Base-by-base conservation (phyloP, 2,113 vertebrate species). In the Corythornis madagascariensis region DNA sequence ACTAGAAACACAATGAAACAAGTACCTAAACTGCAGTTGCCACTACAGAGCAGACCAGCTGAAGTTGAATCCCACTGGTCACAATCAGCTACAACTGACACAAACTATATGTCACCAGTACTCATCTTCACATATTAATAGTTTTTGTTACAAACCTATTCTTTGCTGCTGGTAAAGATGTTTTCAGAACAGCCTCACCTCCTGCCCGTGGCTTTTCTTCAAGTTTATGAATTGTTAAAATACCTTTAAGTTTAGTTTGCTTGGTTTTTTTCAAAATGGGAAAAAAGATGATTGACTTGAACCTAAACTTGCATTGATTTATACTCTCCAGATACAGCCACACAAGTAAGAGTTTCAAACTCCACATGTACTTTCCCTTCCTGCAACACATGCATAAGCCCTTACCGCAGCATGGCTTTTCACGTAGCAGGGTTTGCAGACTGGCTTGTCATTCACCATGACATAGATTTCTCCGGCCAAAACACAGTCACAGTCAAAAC, bases 341-440 rank as follows among this genome's bases (percentile, higher is more conserved):
- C 38, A 42, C 3, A 64, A 64, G 11, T 5, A 50, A 25, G 31
- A 59, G 9, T 29, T 67, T 79, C 61, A 82, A n/a, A 15, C n/a
- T 70, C 55, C 22, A 35, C 0, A 79, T 9, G 13, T 16, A 59
- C 0, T 2, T 21, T 65, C 29, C 35, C 20, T 59, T 60, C 69
- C 29, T 81, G 47, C 72, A 67, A 38, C 7, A 20, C 0, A 1
- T 9, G 13, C 52, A 21, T 7, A n/a, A 4, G 13, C 26, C 43
- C 97, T 98, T 97, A 99, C 99, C 99, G 97, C 97, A 89, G 99
- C 99, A 2, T 99, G 98, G 89, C 97, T 99, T 96, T 98, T 99
- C 98, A 99, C 98, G 8, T 99, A 99, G 98, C 99, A 99, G 24
- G 98, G 97, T 88, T 97, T 98, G 96, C 99, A 99, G 77, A 99